Conservation (phyloP, 2,113 vertebrate species). For the Scortum barcoo region DNA sequence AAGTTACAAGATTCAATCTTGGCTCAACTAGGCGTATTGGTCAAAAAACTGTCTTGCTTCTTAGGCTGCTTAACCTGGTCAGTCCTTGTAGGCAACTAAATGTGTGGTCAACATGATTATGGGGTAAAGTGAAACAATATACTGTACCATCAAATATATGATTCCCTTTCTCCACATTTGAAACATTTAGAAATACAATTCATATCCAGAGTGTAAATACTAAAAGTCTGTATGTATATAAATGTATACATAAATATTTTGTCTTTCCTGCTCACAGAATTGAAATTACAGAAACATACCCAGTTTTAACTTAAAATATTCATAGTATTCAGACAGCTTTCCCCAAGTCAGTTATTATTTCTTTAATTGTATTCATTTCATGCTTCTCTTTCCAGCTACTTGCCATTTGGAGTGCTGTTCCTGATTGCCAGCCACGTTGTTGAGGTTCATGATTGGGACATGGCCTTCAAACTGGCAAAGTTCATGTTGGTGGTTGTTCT, state of each 20-base stretch:
- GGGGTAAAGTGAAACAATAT: neutral
- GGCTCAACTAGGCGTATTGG: no score
- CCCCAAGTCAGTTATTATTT: neutral
- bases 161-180: no score
- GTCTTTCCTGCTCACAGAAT: neutral
- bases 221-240: neutral
- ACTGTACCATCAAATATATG: neutral
- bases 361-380: neutral
- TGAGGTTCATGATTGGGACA: neutral
- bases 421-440: neutral
- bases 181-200: no score
- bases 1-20: no score
- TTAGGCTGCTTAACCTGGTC: no score
- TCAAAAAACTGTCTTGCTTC: no score
- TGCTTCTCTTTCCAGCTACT: constrained; percentile 20
- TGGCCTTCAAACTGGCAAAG: neutral
- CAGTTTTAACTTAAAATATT: neutral
- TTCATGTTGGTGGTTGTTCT: neutral
- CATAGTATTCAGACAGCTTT: neutral
- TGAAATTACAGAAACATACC: neutral
- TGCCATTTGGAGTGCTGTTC: constrained; percentile 22
- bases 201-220: neutral
- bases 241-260: neutral
- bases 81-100: neutral
- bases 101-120: neutral